These are phyloP conservation scores for Carassius gibelio DNA, from an alignment of 2,113 vertebrate genomes.

Conservation along the genomic window DNA sequence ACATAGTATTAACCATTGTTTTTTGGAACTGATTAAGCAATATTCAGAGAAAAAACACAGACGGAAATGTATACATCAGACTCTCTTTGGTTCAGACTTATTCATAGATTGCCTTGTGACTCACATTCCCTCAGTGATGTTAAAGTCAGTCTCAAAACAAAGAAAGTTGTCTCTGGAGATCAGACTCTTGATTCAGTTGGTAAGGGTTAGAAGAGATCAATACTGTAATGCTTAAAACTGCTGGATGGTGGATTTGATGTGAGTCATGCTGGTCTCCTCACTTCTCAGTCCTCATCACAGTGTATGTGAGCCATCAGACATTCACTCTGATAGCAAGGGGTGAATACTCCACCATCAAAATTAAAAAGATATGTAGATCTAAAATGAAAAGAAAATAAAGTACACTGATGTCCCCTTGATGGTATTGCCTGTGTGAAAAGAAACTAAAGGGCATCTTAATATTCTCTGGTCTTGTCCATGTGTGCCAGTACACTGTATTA, in stretches of 20 bases:
- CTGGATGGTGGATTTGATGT: background rate
- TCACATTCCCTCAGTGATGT: slow-evolving; percentile 19
- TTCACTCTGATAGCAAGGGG: background rate
- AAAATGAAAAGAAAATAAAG: background rate
- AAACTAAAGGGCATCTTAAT: too few species aligned
- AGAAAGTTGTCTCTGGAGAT: background rate
- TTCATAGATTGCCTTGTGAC: background rate
- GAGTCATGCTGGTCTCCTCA: background rate
- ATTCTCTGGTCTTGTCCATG: background rate
- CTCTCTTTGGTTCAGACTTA: background rate
- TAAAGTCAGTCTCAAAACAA: slow-evolving; percentile 12
- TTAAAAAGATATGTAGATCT: background rate
- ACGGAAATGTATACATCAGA: background rate
- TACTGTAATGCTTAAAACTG: slow-evolving; percentile 17
- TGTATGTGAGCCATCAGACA: background rate
- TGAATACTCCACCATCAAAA: background rate
- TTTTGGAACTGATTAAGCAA: background rate
- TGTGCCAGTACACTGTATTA: too few species aligned
- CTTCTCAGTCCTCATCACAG: background rate
- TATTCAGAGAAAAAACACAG: slow-evolving; percentile 12
- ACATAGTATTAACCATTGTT: background rate
- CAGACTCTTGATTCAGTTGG: background rate
- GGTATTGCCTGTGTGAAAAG: too few species aligned
- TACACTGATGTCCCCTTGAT: too few species aligned
- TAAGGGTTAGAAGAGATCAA: background rate